Evolutionary conservation across 2,797 vertebrate genomes (phyloP), one percentile per base, ranked within the genome.

Genomic region (Sebastiscus albofasciatus): DNA sequence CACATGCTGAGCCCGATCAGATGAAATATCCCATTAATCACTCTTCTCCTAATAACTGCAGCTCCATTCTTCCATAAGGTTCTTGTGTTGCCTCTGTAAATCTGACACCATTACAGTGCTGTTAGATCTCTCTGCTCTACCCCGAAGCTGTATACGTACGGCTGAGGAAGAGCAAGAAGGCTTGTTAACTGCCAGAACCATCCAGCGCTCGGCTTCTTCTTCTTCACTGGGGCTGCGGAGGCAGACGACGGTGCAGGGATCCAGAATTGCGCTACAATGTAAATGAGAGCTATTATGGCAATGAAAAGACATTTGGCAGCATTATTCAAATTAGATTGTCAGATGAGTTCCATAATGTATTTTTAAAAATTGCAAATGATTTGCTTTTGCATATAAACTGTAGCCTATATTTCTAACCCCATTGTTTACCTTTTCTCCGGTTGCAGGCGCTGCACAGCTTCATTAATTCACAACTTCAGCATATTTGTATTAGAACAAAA

Each of bases 291-390:
- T 20, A 74, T 79, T 80, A 84, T 16, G 70, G 58, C 52, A 64
- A 68, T 58, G 31, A 89, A 83, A 82, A 85, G 68, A 82, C 76
- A 79, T 81, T 81, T 85, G 64, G 69, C 39, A 59, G 59, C 64
- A 83, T 87, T 77, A 72, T 87, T 88, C 61, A 86, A 84, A 89
- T 93, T 87, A 83, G 68, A 80, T 33, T 81, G 75, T 87, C 67
- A 75, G 71, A 80, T 79, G 46, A 79, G 52, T 46, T 60, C 34
- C 33, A 36, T 81, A 73, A 86, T 79, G 65, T 64, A 27, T 82
- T 87, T 68, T 70, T 58, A 13, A 39, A 83, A 81, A 75, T 29
- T 60, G 56, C 33, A 83, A 85, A 86, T 77, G 8, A 72, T 87
- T 89, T 84, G 60, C 74, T 80, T 92, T 71, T 89, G 62, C 73